These are phyloP conservation scores for Gandaritis pyraliata DNA, from an alignment of 2,888 invertebrate species.

Conservation along the genomic window DNA sequence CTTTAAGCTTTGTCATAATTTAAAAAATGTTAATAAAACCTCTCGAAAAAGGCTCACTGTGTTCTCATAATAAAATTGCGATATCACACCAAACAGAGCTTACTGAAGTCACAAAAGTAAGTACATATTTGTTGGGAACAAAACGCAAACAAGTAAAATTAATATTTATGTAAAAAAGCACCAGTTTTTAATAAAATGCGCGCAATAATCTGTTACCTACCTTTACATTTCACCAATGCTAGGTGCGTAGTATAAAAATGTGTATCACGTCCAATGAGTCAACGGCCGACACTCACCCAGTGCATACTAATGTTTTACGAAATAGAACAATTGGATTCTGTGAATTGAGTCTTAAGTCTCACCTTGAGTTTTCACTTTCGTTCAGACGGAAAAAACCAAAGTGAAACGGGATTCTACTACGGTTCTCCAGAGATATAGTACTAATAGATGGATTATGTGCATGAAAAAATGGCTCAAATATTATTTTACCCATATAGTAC, in stretches of 20 bases:
- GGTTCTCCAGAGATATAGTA: background rate
- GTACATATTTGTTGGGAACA: no score
- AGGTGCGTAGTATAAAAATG: conserved; percentile 27
- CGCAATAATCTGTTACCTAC: conserved; percentile 14
- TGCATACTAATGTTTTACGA: conserved; percentile 58
- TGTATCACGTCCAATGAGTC: conserved; percentile 51
- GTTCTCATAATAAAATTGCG: no score
- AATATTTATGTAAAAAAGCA: background rate
- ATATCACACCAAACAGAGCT: no score
- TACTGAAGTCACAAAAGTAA: no score
- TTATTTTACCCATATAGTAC: no score
- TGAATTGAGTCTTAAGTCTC: conserved; percentile 31
- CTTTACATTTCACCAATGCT: conserved; percentile 5
- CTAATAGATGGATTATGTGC: no score
- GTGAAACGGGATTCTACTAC: conserved; percentile 8
- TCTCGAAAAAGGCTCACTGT: background rate
- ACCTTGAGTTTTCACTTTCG: conserved; percentile 43
- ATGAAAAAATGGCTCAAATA: no score
- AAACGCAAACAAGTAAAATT: background rate
- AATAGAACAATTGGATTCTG: conserved; percentile 50
- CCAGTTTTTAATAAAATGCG: background rate
- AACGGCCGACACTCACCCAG: conserved; percentile 41
- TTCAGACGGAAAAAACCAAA: conserved; percentile 26
- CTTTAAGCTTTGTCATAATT: conserved; percentile 15
- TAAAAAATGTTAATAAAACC: background rate